Evolutionary conservation across 1,140 invertebrate species (phyloP).

Genomic region (Rhopalosiphum padi): DNA sequence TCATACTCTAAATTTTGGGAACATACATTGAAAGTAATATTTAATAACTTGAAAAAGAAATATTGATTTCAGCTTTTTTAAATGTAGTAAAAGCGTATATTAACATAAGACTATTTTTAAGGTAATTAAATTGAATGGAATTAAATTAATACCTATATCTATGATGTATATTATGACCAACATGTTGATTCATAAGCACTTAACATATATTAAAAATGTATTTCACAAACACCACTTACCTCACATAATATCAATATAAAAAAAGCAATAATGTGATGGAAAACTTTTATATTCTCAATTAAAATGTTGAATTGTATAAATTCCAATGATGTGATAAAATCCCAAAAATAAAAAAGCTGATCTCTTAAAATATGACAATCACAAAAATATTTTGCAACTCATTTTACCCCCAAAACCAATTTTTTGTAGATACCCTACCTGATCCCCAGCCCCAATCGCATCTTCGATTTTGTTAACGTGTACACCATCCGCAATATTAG

Average conservation of each 20-base stretch:
- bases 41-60: neutral
- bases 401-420: slow-evolving; percentile 30
- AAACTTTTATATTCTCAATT: neutral
- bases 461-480: slow-evolving; percentile 88
- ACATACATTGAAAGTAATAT: neutral
- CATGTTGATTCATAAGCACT: slow-evolving; percentile 27
- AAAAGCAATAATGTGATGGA: neutral
- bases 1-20: neutral
- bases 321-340: slow-evolving; percentile 20
- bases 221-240: slow-evolving; percentile 41
- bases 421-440: slow-evolving; percentile 72
- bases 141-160: neutral
- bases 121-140: neutral
- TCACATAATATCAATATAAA: slow-evolving; percentile 8
- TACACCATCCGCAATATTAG: slow-evolving; percentile 96
- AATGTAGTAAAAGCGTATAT: neutral
- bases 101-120: neutral
- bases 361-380: neutral
- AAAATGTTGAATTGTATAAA: neutral
- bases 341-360: slow-evolving; percentile 26
- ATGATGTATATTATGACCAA: neutral
- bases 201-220: neutral
- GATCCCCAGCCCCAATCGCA: slow-evolving; percentile 98
- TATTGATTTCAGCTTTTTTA: neutral
- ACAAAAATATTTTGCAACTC: neutral